Base-by-base conservation (phyloP, 35 echinoderm and acorn worm genomes). In the Ophiothrix spiculata region DNA sequence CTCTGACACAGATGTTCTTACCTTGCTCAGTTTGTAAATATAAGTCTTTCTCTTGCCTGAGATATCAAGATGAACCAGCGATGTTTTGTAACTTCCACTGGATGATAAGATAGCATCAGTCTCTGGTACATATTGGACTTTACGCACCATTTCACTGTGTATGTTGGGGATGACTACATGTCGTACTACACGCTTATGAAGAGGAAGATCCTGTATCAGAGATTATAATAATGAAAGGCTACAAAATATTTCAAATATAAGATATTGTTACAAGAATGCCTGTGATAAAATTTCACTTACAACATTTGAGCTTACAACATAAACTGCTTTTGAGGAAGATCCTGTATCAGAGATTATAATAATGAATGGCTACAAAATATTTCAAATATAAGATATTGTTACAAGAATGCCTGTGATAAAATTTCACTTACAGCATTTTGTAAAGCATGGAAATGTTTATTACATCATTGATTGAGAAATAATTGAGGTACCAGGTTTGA, bases 81-180 rank as follows among this genome's bases (percentile, higher is more conserved):
- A 93, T 23, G 96, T 94, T 32, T 80, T 87, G 35, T 86, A 86
- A 38, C 92, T 86, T 12, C 96, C 92, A 40, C 96, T 99, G 0
- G 96, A 99, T 36, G 96, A 99, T n/a, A 99, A 74, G 40, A 99
- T 93, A 40, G 87, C 89, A 38, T 99, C 89, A 56, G 94, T 99
- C 6, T 91, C 96, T 11, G 95, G 92, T 29, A 99, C 49, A 69
- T 94, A 99, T 19, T 85, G 76, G 21, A 99, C 92, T 56, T 99
- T 99, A 0, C 96, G 92, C 35, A 99, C 76, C 78, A 94, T 89
- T 78, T 99, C 96, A 4, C 80, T 86, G 75, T 99, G 96, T 4
- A 99, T 77, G 38, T 94, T 91, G 31, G 78, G 79, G n/a, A 94
- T 77, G 21, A 88, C 86, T 6, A 89, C 74, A 40, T 94, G 92